Conservation (phyloP, 2,888 invertebrate species). For the Halictus ligatus region DNA sequence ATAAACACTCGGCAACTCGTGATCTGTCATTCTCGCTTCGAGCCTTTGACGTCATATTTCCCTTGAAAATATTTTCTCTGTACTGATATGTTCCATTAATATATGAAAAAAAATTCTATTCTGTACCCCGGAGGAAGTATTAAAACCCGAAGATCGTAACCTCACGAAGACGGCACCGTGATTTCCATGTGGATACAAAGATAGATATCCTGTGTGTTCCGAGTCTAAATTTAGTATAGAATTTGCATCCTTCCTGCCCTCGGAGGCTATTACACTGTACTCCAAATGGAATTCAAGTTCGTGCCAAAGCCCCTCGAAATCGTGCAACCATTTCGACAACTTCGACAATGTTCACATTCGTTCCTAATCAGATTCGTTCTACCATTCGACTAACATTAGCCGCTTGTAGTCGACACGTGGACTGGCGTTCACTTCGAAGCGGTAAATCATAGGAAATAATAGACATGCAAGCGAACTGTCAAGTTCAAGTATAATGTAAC, state of each 20-base stretch:
- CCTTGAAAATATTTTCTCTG: background rate
- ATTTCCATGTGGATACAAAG: background rate
- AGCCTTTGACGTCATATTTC: background rate
- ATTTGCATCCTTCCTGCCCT: background rate
- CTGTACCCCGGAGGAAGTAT: background rate
- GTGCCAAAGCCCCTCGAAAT: background rate
- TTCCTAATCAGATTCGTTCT: background rate
- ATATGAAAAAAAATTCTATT: background rate
- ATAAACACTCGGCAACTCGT: background rate
- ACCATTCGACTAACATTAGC: background rate
- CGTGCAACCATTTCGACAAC: background rate
- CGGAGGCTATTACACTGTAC: background rate
- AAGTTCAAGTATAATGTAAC: constrained; percentile 42
- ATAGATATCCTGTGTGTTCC: background rate
- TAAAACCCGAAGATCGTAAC: background rate
- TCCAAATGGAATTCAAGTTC: background rate
- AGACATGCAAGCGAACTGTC: constrained; percentile 14
- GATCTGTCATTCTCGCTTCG: background rate
- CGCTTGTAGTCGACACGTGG: background rate
- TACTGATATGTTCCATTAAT: background rate
- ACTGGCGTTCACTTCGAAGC: background rate
- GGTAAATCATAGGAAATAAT: background rate
- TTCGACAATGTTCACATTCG: background rate
- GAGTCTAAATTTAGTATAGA: background rate
- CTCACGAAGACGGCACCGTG: background rate